Evolutionary conservation across 2,888 invertebrate genomes (phyloP).

Genomic region (Cremastobaeus sp.): DNA sequence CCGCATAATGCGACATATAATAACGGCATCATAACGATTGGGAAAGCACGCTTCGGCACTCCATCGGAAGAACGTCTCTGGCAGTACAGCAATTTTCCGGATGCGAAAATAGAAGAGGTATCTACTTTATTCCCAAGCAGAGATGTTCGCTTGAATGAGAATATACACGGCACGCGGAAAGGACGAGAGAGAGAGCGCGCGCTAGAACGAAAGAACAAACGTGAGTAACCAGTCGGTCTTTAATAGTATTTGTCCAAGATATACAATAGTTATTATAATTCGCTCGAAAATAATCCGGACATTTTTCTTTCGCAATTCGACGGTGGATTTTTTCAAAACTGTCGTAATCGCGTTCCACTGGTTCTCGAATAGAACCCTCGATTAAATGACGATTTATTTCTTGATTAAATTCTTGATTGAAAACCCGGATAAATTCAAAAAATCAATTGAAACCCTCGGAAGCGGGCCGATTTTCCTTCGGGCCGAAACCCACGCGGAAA

Average conservation of each 20-base stretch:
- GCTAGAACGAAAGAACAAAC: constrained; percentile 29
- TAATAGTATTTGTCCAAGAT: constrained; percentile 74
- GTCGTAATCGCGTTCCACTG: too few relatives aligned
- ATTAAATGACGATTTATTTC: too few relatives aligned
- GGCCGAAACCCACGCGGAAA: too few relatives aligned
- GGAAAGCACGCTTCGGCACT: constrained; percentile 61
- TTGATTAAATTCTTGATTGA: too few relatives aligned
- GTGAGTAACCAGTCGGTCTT: constrained; percentile 66
- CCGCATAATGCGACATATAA: constrained; percentile 61
- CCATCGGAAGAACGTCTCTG: constrained; percentile 62
- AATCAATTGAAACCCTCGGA: too few relatives aligned
- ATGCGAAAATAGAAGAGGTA: constrained; percentile 76
- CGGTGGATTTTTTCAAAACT: too few relatives aligned
- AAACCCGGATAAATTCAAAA: too few relatives aligned
- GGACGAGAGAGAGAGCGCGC: constrained; percentile 21
- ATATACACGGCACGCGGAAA: constrained; percentile 70
- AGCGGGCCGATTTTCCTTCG: too few relatives aligned
- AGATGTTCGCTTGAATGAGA: constrained; percentile 74
- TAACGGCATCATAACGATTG: constrained; percentile 60
- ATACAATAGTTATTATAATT: constrained; percentile 66
- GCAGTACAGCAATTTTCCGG: constrained; percentile 75
- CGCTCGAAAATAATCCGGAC: constrained; percentile 66
- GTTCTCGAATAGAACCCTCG: too few relatives aligned
- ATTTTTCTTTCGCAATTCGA: constrained; percentile 13
- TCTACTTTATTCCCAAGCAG: constrained; percentile 76